Evolutionary conservation across 2,113 vertebrate species (phyloP).

Genomic region (Pelecanus crispus): DNA sequence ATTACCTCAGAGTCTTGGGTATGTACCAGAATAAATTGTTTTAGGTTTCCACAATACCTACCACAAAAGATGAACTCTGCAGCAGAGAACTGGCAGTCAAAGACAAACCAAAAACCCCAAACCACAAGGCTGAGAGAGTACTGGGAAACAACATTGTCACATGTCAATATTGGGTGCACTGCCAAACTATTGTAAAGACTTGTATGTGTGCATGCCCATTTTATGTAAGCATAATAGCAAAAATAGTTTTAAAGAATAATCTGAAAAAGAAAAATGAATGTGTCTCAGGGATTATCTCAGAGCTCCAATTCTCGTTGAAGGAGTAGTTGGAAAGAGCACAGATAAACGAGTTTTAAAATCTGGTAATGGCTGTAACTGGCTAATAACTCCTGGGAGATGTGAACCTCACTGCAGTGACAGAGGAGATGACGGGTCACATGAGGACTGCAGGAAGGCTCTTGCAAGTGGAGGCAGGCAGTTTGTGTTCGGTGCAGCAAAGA

Average conservation of each 20-base stretch:
- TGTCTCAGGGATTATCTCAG: neutral
- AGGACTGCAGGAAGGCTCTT: neutral
- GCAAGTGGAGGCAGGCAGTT: neutral
- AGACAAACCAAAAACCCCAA: neutral
- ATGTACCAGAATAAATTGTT: neutral
- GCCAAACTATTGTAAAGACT: neutral
- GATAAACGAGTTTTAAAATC: neutral
- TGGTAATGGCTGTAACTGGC: neutral
- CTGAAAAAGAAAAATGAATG: neutral
- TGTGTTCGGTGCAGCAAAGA: neutral
- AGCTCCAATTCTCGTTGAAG: neutral
- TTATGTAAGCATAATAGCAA: neutral
- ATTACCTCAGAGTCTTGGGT: neutral
- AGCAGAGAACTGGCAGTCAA: neutral
- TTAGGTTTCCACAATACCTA: neutral
- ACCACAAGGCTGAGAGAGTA: neutral
- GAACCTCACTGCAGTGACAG: neutral
- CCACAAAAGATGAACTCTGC: neutral
- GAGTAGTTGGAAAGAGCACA: neutral
- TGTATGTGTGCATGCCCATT: accelerated
- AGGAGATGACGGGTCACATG: neutral
- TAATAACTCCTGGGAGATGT: neutral
- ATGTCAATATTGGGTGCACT: neutral
- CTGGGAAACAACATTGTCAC: neutral
- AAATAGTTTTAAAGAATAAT: neutral